These are phyloP conservation scores for Denticeps clupeoides DNA, from an alignment of 2,797 vertebrate genomes.

Conservation along the genomic window DNA sequence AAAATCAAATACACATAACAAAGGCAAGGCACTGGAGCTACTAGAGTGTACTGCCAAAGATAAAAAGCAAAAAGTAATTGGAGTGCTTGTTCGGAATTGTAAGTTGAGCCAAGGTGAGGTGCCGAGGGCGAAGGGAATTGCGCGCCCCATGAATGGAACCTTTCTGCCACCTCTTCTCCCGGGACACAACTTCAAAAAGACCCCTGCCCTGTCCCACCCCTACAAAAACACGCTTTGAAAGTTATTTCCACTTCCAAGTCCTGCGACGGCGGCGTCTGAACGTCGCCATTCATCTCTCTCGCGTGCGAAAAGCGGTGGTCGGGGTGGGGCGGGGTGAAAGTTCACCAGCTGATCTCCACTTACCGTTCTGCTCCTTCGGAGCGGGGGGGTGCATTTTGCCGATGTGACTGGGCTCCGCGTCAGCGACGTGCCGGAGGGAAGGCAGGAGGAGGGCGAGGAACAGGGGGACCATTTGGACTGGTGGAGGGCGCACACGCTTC, in stretches of 20 bases:
- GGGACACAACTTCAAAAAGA: slow-evolving; percentile 69
- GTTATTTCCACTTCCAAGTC: slow-evolving; percentile 84
- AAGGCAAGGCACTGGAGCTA: no score
- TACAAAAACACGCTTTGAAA: slow-evolving; percentile 45
- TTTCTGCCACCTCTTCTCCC: slow-evolving; percentile 69
- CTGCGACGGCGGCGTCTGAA: slow-evolving; percentile 69
- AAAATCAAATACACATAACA: no score
- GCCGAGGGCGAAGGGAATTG: no score
- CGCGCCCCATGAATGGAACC: slow-evolving; percentile 77
- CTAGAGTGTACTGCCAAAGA: no score
- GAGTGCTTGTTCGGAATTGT: no score
- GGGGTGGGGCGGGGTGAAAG: neutral
- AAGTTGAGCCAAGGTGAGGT: no score
- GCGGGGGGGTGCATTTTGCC: slow-evolving; percentile 75
- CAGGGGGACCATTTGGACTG: slow-evolving; percentile 93
- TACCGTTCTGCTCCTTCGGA: slow-evolving; percentile 91
- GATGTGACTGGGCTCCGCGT: slow-evolving; percentile 77
- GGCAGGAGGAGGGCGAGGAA: slow-evolving; percentile 80
- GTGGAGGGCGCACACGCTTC: slow-evolving; percentile 58
- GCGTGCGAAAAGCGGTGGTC: slow-evolving; percentile 15
- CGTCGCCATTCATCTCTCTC: slow-evolving; percentile 58
- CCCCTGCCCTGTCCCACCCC: slow-evolving; percentile 42
- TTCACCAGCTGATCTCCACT: slow-evolving; percentile 29
- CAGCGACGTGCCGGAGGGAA: slow-evolving; percentile 76
- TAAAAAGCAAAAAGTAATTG: no score